Base-by-base conservation (phyloP, 2,797 vertebrate genomes). In the Neosilurus mollespiculum region DNA sequence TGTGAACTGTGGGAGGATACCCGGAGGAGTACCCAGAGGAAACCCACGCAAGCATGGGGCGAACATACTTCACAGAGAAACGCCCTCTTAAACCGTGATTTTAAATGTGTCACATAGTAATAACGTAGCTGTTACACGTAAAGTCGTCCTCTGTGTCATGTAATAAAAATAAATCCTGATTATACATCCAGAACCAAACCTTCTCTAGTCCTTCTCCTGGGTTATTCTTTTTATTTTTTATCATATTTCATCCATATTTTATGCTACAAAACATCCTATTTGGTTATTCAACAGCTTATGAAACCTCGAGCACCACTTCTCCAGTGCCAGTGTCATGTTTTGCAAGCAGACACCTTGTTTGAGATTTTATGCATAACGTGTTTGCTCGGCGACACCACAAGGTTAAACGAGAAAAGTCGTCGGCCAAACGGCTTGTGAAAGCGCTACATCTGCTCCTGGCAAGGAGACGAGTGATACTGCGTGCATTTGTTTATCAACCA, bases 401-500 rank as follows among this genome's bases (percentile, higher is more conserved):
- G 59, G 16, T 67, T 78, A n/a, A 78, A 85, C 71, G 30, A 58
- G 75, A 81, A 73, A 83, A 78, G 78, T 83, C 81, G 49, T 54
- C 62, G 53, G 15, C 11, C 59, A 54, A 73, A n/a, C 73, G n/a
- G 81, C 75, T 78, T 11, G 78, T 70, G 71, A 49, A 77, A 83
- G 37, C 49, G 5, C 24, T 65, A 64, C 62, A 62, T 51, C 64
- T 64, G 82, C 78, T 80, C 65, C 43, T 34, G 65, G 79, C 66
- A 59, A 56, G 66, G 49, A 37, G 24, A 64, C 59, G 20, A n/a
- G 16, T 3, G 34, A n/a, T 70, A 26, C 54, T 2, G 49, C 62
- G 69, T 66, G 65, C 78, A 56, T 83, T 83, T 83, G 65, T 77
- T 87, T 85, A 85, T 87, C 53, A 34, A 56, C 30, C 64, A n/a